Conservation (phyloP, 2,888 invertebrate genomes). For the Drosophila lutescens region DNA sequence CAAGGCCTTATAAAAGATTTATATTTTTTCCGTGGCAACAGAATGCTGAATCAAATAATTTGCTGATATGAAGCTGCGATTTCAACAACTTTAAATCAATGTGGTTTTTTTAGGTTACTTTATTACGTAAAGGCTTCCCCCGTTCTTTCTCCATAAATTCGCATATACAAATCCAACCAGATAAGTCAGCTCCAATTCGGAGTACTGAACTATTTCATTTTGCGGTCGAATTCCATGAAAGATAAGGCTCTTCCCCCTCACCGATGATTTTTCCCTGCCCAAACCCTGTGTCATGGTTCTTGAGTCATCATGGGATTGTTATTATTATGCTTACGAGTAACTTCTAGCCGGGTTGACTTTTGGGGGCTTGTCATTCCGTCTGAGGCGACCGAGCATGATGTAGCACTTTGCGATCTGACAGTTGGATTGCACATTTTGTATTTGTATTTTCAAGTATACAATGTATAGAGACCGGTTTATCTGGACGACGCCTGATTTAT, state of each 20-base stretch:
- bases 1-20: neutral
- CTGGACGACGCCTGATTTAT: constrained; percentile 45
- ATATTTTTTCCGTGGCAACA: neutral
- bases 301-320: constrained; percentile 25
- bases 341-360: constrained; percentile 21
- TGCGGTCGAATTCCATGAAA: constrained; percentile 13
- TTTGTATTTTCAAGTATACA: constrained; percentile 4
- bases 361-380: constrained; percentile 43
- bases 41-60: neutral
- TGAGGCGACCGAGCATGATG: constrained; percentile 28
- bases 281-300: constrained; percentile 32
- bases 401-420: constrained; percentile 44
- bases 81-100: neutral
- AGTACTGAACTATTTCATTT: constrained; percentile 7
- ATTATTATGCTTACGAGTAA: constrained; percentile 16
- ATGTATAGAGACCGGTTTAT: constrained; percentile 47
- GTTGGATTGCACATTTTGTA: constrained; percentile 37
- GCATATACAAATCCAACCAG: constrained; percentile 1
- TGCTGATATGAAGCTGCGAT: neutral
- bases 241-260: constrained; percentile 22
- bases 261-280: constrained; percentile 1
- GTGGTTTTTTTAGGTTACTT: neutral
- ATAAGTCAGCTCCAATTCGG: constrained; percentile 4
- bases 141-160: neutral
- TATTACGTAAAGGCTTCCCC: neutral